phyloP scores from a whole-genome alignment of 1,140 invertebrate genomes.

The Microplitis demolitor region DNA sequence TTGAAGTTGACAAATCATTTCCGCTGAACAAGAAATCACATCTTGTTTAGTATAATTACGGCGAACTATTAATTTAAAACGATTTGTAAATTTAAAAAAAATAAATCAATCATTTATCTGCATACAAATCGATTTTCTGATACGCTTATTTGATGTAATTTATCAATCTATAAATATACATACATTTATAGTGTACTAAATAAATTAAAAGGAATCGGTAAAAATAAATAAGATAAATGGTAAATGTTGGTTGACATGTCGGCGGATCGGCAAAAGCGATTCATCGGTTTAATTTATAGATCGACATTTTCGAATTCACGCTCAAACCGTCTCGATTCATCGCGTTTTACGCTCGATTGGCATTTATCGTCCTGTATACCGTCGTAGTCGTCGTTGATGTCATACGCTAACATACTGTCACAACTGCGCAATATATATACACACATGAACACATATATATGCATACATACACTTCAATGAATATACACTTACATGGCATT shows the following conservation, averaged over 20 bases:
- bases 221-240: slow-evolving; percentile 6
- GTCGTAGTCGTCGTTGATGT: not conserved
- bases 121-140: no score
- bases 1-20: no score
- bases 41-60: no score
- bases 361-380: not conserved
- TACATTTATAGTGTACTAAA: not conserved
- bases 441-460: not conserved
- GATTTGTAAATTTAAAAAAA: no score
- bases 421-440: not conserved
- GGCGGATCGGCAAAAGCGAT: not conserved
- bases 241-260: not conserved
- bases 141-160: no score
- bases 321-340: not conserved
- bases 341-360: slow-evolving; percentile 9
- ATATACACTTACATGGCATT: not conserved
- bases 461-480: not conserved
- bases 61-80: no score
- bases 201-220: not conserved
- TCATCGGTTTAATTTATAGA: slow-evolving; percentile 13
- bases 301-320: not conserved
- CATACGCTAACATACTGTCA: not conserved
- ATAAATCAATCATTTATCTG: no score
- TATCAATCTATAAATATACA: no score
- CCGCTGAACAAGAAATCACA: no score